Evolutionary conservation across 2,113 vertebrate species (phyloP), one percentile per base, ranked within the genome.

Genomic region (Gambusia holbrooki): DNA sequence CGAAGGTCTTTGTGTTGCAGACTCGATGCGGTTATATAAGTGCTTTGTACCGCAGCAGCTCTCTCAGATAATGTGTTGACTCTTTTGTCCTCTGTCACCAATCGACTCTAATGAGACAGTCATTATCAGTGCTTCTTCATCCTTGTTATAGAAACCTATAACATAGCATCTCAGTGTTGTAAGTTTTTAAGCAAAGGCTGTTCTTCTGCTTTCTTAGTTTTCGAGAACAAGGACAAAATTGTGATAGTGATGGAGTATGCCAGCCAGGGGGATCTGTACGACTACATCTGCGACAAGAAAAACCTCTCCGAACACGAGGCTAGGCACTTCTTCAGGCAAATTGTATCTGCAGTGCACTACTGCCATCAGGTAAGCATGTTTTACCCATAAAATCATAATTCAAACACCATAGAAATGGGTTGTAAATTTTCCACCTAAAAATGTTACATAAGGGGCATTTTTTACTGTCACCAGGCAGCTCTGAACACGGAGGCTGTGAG

Each of bases 191-290:
- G 22, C 2, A 17, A 17, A 10, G 32, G 9, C 0, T 72, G 33
- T 58, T 66, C 33, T 54, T 28, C 19, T 69, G 22, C 14, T 48
- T 42, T 19, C 1, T 0, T 86, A 99, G 98, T 99, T 81, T 99
- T 99, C 62, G 98, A 99, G 87, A 99, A 96, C 90, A 98, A 96
- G 91, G 96, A 96, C 90, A 99, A 98, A 90, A 99, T 99, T 0
- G 98, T 99, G 83, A 99, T 99, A 0, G 96, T 98, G 90, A 99
- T 99, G 98, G 98, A 99, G 40, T 98, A 97, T 0, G 98, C 98
- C 90, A 97, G 96, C 92, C 93, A 87, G 4, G 98, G 98, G 0
- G 98, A 99, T 82, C 94, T 99, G 42, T 99, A 98, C 0, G 98
- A 99, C 71, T 96, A 97, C 92, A 95, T 99, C 92, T 96, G 94